Evolutionary conservation across 1,140 invertebrate species (phyloP).

Genomic region (Latrodectus geometricus): DNA sequence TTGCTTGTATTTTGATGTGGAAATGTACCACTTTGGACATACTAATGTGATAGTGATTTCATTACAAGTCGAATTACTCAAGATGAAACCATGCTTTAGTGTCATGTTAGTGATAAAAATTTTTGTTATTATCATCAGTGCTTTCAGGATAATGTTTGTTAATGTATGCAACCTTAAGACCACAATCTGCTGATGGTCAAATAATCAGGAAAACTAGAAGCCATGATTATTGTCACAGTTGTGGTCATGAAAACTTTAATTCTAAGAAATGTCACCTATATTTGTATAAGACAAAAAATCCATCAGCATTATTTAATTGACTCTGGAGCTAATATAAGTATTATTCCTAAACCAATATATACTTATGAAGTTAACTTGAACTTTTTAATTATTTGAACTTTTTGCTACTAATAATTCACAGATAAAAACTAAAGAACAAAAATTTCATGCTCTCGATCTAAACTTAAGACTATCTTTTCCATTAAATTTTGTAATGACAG

Average conservation of each 20-base stretch:
- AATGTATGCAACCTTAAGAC: neutral
- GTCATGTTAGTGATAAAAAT: neutral
- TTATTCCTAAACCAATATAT: no score
- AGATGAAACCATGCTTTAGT: conserved; percentile 25
- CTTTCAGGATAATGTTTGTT: no score
- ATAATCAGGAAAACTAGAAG: neutral
- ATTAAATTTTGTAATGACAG: conserved; percentile 46
- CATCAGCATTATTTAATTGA: neutral
- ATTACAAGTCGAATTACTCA: neutral
- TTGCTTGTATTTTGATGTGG: neutral
- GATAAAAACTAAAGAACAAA: conserved; percentile 50
- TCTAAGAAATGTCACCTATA: no score
- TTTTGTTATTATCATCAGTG: neutral
- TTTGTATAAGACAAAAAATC: no score
- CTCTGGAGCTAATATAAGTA: neutral
- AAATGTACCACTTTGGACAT: neutral
- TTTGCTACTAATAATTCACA: conserved; percentile 25
- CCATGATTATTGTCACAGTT: neutral
- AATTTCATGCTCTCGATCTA: conserved; percentile 56
- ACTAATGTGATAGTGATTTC: neutral
- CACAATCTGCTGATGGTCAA: neutral
- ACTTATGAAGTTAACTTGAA: no score
- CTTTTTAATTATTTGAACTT: no score
- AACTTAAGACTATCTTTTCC: neutral
- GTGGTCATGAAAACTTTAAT: no score